Base-by-base conservation (phyloP, 2,113 vertebrate species). In the Antechinus flavipes region DNA sequence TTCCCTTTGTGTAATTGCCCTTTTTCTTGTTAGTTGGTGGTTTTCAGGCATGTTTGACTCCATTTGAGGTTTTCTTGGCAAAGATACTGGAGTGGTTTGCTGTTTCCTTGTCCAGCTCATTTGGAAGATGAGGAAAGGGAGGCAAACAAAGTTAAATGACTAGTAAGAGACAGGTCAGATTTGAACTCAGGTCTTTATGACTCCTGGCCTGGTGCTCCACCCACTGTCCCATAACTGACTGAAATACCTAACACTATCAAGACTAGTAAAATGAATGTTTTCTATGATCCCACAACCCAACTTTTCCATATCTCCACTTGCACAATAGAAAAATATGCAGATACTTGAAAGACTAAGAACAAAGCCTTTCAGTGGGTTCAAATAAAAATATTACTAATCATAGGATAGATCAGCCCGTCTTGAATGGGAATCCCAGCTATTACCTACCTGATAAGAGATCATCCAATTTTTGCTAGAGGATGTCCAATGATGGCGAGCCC, bases 231-330 rank as follows among this genome's bases (percentile, higher is more conserved):
- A 68, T 76, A n/a, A 76, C 4, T 76, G 68, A 22, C 16, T 35
- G 24, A 90, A 93, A 52, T 56, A 91, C 42, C 25, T 42, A 27
- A 6, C 52, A 9, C 30, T 53, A 90, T 11, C 49, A 91, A 91
- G 58, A 61, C 92, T 22, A 19, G n/a, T 4, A 76, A 93, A 94
- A 49, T 95, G 46, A 26, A 90, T 30, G 91, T 58, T 93, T 97
- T 76, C 91, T 46, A 46, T 91, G 50, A n/a, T 89, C 92, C 95
- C 91, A 89, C 23, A 91, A 90, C 53, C 50, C 95, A 94, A 24
- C 68, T 93, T 68, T 27, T 54, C 16, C 30, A 54, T 91, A 56
- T 93, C 94, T 98, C 93, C 42, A 91, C 93, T 96, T 94, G 61
- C 35, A 95, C 84, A 90, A 55, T 92, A 95, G 94, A 8, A 92